These are phyloP conservation scores for Notamacropus eugenii DNA, from an alignment of 2,797 vertebrate species.

Conservation along the genomic window DNA sequence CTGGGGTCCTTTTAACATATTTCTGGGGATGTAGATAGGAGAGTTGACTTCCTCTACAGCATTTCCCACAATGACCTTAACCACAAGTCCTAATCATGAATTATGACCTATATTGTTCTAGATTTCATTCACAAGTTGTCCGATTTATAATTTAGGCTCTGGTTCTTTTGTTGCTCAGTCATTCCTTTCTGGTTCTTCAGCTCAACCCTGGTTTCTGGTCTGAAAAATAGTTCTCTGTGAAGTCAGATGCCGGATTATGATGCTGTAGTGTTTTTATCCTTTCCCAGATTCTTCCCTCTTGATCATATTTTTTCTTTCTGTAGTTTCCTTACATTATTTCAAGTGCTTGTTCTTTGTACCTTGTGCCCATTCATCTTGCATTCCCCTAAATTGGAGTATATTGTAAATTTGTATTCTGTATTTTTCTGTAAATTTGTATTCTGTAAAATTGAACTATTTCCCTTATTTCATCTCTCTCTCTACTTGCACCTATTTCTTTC, in stretches of 20 bases:
- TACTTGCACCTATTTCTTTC: background rate
- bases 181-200: background rate
- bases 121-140: background rate
- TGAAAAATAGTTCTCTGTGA: background rate
- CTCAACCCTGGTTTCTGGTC: background rate
- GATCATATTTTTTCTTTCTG: background rate
- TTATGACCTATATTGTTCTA: background rate
- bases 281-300: background rate
- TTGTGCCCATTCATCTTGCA: background rate
- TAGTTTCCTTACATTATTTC: background rate
- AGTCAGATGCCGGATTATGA: background rate
- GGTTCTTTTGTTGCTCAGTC: background rate
- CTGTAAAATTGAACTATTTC: background rate
- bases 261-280: background rate
- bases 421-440: no score
- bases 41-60: background rate
- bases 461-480: background rate
- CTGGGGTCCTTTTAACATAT: no score
- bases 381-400: background rate
- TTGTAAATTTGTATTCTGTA: no score
- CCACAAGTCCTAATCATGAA: background rate
- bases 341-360: background rate
- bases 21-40: background rate
- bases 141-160: background rate
- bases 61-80: background rate